Percentiles rank a stretch among this genome's conserved stretches.
Evolutionary conservation across 2,888 invertebrate species (phyloP).

Genomic region (Lepidocyrtinus sp.): DNA sequence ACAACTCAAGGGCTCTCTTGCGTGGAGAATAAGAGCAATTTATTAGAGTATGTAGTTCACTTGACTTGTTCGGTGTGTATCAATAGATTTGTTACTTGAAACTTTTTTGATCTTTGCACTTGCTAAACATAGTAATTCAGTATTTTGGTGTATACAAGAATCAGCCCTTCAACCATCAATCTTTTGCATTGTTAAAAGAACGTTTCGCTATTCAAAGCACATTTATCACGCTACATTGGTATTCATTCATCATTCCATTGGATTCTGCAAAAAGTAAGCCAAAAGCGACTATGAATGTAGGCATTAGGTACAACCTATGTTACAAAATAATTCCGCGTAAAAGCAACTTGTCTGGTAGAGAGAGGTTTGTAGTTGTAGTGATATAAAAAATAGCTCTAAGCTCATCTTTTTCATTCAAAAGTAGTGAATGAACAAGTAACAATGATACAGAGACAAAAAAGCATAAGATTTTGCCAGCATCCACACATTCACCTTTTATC

Average conservation of each 20-base stretch:
- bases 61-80: not conserved
- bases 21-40: constrained; percentile 13
- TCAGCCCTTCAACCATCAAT: not conserved
- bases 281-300: not conserved
- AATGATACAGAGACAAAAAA: not conserved
- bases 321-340: not conserved
- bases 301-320: not conserved
- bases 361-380: too few species aligned
- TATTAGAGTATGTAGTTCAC: constrained; percentile 18
- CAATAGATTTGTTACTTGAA: not conserved
- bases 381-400: constrained; percentile 1
- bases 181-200: not conserved
- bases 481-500: not conserved
- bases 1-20: not conserved
- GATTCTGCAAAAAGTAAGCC: not conserved
- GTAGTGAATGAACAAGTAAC: too few species aligned
- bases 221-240: constrained; percentile 1
- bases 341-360: too few species aligned
- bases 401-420: too few species aligned
- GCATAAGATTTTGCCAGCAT: not conserved
- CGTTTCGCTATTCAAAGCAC: not conserved
- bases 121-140: not conserved
- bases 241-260: constrained; percentile 21
- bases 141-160: not conserved
- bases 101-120: not conserved